Evolutionary conservation across 2,888 invertebrate genomes (phyloP), one percentile per base, ranked within the genome.

Genomic region (Odontothrips loti): DNA sequence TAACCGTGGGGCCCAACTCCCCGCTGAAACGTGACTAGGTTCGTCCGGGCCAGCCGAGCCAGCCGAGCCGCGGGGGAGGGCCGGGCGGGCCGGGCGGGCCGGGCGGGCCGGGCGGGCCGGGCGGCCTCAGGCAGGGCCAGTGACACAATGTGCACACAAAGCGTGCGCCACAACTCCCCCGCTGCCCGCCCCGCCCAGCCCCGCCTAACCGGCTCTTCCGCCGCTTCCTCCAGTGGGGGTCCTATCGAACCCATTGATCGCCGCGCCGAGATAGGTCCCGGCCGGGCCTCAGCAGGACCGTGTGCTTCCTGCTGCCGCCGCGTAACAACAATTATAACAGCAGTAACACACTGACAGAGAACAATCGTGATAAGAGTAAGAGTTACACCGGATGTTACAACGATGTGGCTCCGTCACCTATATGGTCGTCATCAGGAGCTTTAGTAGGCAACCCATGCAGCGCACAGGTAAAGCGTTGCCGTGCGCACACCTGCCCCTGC

Each of bases 231-330:
- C 17, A n/a, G n/a, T 43, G 2, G 34, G 3, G 11, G 11, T 17
- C 15, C 58, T 58, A 58, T 58, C 58, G 58, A 58, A 58, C 58
- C 58, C 58, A 58, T 58, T n/a, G 58, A 58, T 58, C 58, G 58
- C 8, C 34, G 34, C 34, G 3, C 34, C 6, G 3, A 43, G 34
- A 43, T 58, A 17, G 17, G 58, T 17, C 20, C 20, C 17, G 58
- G 17, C 58, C 9, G 6, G 20, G 58, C 58, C 58, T 15, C 58
- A 15, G 20, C 17, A 17, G 20, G 17, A n/a, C 58, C 58, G 4
- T 15, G 58, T 20, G 15, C 51, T 17, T 51, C 51, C 51, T 51
- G 51, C 51, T 17, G 51, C 15, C 10, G 48, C 48, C 15, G 9
- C 51, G 20, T 17, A 51, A 51, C 34, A 43, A 43, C 34, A 43